Base-by-base conservation (phyloP, 2,113 vertebrate species). In the Pseudolaguvia tuberculata region DNA sequence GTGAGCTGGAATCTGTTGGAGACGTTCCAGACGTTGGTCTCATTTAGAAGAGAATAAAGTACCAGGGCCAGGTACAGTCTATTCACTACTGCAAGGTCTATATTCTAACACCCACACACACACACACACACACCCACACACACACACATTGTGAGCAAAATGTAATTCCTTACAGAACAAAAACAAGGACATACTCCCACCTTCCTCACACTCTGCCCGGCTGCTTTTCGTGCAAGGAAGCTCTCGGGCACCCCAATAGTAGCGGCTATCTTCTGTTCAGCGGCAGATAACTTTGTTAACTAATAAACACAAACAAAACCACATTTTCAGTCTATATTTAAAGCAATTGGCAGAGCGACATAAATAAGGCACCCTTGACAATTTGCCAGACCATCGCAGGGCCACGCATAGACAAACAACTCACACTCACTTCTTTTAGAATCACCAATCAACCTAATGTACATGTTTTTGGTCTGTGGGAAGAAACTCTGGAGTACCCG, bases 241-340 rank as follows among this genome's bases (percentile, higher is more conserved):
- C 96, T 95, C 87, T 98, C 97, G 0, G 94, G 89, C 0, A 98
- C 92, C 2, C 96, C 96, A n/a, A 96, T 82, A 52, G 87, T 79
- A 1, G 91, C 80, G 0, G 87, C 87, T 80, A 96, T 92, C 77
- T 90, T 96, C 85, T 95, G 95, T 83, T 99, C 96, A 47, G 90
- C 80, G 20, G 83, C 82, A 13, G 92, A 94, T 75, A 98, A 85
- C 55, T 91, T 88, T 65, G 85, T 89, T 81, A 96, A 94, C 96
- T 99, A 81, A 9, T 81, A n/a, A 21, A 11, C 13, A 61, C 21
- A 6, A 17, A 58, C 27, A 9, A 0, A 31, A 20, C 31, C 31
- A 35, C 31, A 35, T 35, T 6, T 35, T 35, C 31, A 35, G 31
- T 42, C 7, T 42, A 42, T 8, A 42, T 42, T 42, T 42, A 9